Base-by-base conservation (phyloP, 2,888 invertebrate genomes). In the Nezara viridula region DNA sequence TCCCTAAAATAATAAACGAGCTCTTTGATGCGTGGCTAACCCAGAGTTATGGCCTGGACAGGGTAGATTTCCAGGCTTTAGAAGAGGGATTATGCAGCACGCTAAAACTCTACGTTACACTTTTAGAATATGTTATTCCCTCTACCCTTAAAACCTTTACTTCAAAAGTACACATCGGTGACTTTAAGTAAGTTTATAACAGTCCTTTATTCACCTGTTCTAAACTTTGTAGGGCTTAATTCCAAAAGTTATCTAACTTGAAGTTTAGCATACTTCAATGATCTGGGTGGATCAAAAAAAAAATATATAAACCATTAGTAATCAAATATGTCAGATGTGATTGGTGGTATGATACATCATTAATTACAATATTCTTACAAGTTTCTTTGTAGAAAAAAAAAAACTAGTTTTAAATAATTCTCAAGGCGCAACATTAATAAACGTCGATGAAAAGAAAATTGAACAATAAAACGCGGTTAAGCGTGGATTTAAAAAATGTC, bases 51-150 rank as follows among this genome's bases (percentile, higher is more conserved):
- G 66, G 37, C 66, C 32, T 37, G 66, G 66, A 32, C 32, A 73
- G 60, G 60, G 60, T 60, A 60, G 66, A 73, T 73, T 73, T 37
- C 32, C 66, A 37, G 66, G 66, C 66, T 73, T 32, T 73, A 73
- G 66, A 73, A 73, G 37, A 37, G 66, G 66, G 66, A 73, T 73
- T 73, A 37, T 37, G 19, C 37, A 73, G 37, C 66, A 37, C 16
- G 66, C 66, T 73, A 73, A 73, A 73, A 73, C 66, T 73, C 32
- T 16, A 37, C 66, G 66, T 32, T 66, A 66, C 66, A 66, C 66
- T 32, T 66, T 66, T 32, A 19, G 66, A 66, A 66, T 66, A 66
- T 7, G 66, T 73, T 73, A 37, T 73, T 37, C 37, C 21, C 16
- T 32, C 66, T 19, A 37, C 19, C 37, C 66, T 73, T 6, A 73